Conservation (phyloP, 2,888 invertebrate genomes). For the Phytoseiulus persimilis region DNA sequence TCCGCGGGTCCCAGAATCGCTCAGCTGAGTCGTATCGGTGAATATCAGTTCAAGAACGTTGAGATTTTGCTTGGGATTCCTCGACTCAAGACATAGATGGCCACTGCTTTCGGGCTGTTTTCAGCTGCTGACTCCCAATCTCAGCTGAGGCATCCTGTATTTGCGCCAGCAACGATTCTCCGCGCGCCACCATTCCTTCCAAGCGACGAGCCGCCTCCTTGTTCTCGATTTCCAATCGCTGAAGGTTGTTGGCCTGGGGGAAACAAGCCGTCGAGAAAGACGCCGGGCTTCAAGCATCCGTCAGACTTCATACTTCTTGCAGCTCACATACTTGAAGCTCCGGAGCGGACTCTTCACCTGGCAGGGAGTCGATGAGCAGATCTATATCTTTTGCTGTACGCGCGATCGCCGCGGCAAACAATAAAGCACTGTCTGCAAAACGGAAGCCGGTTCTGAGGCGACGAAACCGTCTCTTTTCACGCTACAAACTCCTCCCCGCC, state of each 20-base stretch:
- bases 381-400: slow-evolving; percentile 96
- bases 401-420: slow-evolving; percentile 89
- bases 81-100: too few species aligned
- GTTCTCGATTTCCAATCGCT: slow-evolving; percentile 74
- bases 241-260: slow-evolving; percentile 19
- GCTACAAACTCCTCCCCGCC: too few species aligned
- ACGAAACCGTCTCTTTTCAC: too few species aligned
- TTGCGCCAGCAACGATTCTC: slow-evolving; percentile 73
- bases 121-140: slow-evolving; percentile 77
- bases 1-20: too few species aligned
- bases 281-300: not conserved
- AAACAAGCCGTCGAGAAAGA: too few species aligned
- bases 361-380: slow-evolving; percentile 84
- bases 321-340: slow-evolving; percentile 65
- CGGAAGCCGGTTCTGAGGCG: too few species aligned
- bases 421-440: slow-evolving; percentile 67
- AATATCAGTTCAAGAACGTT: too few species aligned
- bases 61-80: too few species aligned
- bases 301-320: too few species aligned
- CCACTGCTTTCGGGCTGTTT: too few species aligned
- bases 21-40: too few species aligned
- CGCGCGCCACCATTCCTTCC: slow-evolving; percentile 72
- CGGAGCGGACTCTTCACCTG: slow-evolving; percentile 88
- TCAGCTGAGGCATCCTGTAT: slow-evolving; percentile 84
- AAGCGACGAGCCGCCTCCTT: slow-evolving; percentile 79